phyloP scores from a whole-genome alignment of 2,797 vertebrate species.

The Leptatherina wallacei region DNA sequence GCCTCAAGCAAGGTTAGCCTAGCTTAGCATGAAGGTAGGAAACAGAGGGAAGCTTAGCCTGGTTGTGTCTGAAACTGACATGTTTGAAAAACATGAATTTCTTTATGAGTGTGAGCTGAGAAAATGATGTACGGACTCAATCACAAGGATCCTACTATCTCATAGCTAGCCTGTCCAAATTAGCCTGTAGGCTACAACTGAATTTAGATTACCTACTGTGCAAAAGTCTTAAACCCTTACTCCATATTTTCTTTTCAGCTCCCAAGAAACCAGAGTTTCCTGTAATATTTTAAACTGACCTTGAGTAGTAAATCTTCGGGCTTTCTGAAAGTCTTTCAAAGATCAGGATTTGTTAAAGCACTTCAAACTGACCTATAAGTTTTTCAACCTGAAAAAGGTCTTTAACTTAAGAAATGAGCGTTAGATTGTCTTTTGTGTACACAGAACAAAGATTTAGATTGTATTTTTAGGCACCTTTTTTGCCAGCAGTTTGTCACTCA shows the following conservation, averaged over 20 bases:
- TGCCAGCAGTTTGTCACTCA: background rate
- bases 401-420: background rate
- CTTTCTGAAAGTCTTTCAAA: background rate
- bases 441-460: background rate
- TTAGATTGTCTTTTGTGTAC: background rate
- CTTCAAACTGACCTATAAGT: background rate
- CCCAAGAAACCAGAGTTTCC: background rate
- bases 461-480: background rate
- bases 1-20: slow-evolving; percentile 7
- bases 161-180: background rate
- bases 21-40: slow-evolving; percentile 18
- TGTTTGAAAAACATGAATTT: background rate
- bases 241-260: background rate
- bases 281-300: background rate
- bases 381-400: background rate
- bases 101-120: background rate
- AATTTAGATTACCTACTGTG: background rate
- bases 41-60: background rate
- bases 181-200: too few relatives aligned
- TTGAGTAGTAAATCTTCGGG: background rate
- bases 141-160: background rate
- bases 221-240: background rate
- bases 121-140: background rate
- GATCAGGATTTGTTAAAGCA: background rate
- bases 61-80: background rate